Evolutionary conservation across 2,888 invertebrate species (phyloP), one percentile per base, ranked within the genome.

Genomic region (Thyatira batis): DNA sequence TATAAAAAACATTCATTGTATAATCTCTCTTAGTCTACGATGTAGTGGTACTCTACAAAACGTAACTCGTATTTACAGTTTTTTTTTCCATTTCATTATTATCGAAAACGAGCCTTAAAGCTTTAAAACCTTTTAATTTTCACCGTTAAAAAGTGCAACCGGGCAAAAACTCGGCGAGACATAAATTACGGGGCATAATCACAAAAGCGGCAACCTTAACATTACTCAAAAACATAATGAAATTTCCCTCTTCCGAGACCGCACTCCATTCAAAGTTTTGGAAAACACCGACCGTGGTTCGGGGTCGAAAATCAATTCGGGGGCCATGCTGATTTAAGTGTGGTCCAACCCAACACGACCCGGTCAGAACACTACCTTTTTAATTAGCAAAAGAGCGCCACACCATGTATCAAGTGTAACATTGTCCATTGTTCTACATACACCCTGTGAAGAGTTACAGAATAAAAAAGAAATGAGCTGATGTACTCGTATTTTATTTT

Each of bases 321-420:
- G 25, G 27, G 48, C n/a, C 48, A n/a, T 45, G 51, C 60, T 58
- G 59, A 64, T 58, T 53, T 64, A 60, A 56, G 58, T 51, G 60
- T 58, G 61, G 51, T 53, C 52, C 59, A 39, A 51, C 49, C 52
- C 59, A 39, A 51, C 49, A 17, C 17, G 39, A 39, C 55, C 57
- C 58, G 55, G 58, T 58, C 58, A 55, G 55, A 51, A 55, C 55
- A 56, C 63, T 61, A 76, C 73, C 73, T 82, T 85, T 86, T 85
- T 85, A 85, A 86, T 85, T 85, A 86, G 82, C 75, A 69, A 70
- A 76, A 78, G 79, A 77, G 79, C 71, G 67, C 66, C 65, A 73
- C 54, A 65, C 71, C 69, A 78, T 76, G 75, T 73, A 76, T 80
- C 74, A 78, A 64, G 69, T 60, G 60, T 51, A 50, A 55, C 55